Conservation (phyloP, 2,113 vertebrate species). For the Odontophorus gujanensis region DNA sequence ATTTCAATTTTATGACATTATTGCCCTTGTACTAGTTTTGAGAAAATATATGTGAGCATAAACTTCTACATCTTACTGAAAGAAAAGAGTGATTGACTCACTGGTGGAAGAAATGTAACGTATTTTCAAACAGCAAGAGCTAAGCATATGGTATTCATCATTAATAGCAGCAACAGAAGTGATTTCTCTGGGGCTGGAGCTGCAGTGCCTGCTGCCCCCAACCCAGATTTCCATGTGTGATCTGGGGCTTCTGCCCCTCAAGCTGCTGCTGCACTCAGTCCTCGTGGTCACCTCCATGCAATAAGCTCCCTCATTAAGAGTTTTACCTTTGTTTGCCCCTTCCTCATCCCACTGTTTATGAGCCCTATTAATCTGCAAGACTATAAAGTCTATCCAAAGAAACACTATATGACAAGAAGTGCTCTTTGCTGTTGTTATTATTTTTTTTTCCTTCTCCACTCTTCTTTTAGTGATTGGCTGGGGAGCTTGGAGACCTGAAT, state of each 20-base stretch:
- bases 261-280: slow-evolving; percentile 19
- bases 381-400: background rate
- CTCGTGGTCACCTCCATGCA: background rate
- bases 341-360: background rate
- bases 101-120: slow-evolving; percentile 7
- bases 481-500: slow-evolving; percentile 37
- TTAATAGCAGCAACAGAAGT: slow-evolving; percentile 75
- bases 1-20: background rate
- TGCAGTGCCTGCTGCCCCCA: slow-evolving; percentile 23
- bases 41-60: background rate
- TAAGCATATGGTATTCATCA: slow-evolving; percentile 83
- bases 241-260: background rate
- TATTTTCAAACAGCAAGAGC: slow-evolving; percentile 44
- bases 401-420: background rate
- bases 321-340: background rate
- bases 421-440: background rate
- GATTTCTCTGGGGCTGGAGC: slow-evolving; percentile 39
- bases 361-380: background rate
- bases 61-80: slow-evolving; percentile 31
- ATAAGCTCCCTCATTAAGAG: background rate
- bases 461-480: slow-evolving; percentile 1
- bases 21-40: background rate
- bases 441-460: slow-evolving; percentile 7
- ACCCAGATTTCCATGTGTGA: background rate
- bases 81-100: slow-evolving; percentile 42